Percentiles rank a stretch among this genome's conserved stretches.
Evolutionary conservation across 1,140 invertebrate genomes (phyloP).

Genomic region (Lucilia cuprina): DNA sequence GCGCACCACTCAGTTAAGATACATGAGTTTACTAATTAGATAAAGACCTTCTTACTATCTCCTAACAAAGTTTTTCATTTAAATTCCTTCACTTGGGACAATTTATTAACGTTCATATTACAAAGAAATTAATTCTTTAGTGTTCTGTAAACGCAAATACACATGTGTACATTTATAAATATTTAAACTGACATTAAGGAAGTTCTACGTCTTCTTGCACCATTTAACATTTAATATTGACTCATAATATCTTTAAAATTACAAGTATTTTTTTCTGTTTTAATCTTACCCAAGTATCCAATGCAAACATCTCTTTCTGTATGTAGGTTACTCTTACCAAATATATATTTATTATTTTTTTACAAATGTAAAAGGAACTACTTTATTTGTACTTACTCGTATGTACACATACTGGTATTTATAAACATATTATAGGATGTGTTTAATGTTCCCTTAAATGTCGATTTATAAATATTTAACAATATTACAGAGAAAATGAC

Average conservation of each 20-base stretch:
- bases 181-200: not conserved
- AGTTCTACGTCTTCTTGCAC: not conserved
- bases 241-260: not conserved
- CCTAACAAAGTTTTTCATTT: too few species aligned
- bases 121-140: too few species aligned
- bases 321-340: not conserved
- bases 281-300: not conserved
- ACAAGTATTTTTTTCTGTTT: too few species aligned
- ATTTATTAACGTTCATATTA: too few species aligned
- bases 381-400: not conserved
- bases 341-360: not conserved
- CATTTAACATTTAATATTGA: constrained; percentile 4
- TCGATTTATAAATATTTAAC: constrained; percentile 15
- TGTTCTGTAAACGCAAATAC: not conserved
- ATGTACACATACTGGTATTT: not conserved
- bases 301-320: not conserved
- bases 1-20: too few species aligned
- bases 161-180: not conserved
- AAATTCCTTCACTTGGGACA: too few species aligned
- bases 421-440: not conserved
- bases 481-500: not conserved
- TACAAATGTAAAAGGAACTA: not conserved
- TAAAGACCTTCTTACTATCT: too few species aligned
- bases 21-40: too few species aligned
- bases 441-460: constrained; percentile 14